phyloP scores from a whole-genome alignment of 2,888 invertebrate species.

The Panopea generosa region DNA sequence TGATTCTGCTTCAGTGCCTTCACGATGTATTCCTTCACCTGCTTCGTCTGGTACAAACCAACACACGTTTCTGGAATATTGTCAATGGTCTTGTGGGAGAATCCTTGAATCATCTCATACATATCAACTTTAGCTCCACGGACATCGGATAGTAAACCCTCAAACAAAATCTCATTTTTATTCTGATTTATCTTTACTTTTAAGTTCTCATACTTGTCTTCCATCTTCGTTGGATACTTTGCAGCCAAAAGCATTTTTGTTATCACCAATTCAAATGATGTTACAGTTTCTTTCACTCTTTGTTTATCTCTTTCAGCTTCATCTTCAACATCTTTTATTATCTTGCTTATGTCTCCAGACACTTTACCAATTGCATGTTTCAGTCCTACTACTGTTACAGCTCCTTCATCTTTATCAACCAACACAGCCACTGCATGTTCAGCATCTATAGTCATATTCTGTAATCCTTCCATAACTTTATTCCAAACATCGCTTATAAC shows the following conservation, averaged over 20 bases:
- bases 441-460: slow-evolving; percentile 10
- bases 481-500: slow-evolving; percentile 8
- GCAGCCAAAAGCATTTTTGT: slow-evolving; percentile 51
- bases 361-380: slow-evolving; percentile 5
- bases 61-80: neutral
- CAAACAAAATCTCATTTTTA: slow-evolving; percentile 44
- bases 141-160: slow-evolving; percentile 31
- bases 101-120: slow-evolving; percentile 28
- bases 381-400: slow-evolving; percentile 15
- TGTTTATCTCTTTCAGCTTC: slow-evolving; percentile 22
- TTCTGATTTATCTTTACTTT: slow-evolving; percentile 45
- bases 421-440: slow-evolving; percentile 25
- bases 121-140: slow-evolving; percentile 33
- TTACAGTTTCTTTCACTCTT: slow-evolving; percentile 28
- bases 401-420: slow-evolving; percentile 8
- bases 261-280: slow-evolving; percentile 22
- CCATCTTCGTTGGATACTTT: slow-evolving; percentile 37
- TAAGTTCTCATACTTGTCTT: slow-evolving; percentile 18
- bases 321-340: slow-evolving; percentile 21
- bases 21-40: slow-evolving; percentile 35
- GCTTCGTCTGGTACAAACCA: slow-evolving; percentile 14
- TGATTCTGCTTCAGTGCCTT: slow-evolving; percentile 29
- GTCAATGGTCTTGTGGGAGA: neutral
- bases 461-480: slow-evolving; percentile 8
- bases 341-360: slow-evolving; percentile 1